Percentiles rank a stretch among this genome's conserved stretches.
These are phyloP conservation scores for Agrotis clavis DNA, from an alignment of 2,888 invertebrate genomes.

Conservation along the genomic window DNA sequence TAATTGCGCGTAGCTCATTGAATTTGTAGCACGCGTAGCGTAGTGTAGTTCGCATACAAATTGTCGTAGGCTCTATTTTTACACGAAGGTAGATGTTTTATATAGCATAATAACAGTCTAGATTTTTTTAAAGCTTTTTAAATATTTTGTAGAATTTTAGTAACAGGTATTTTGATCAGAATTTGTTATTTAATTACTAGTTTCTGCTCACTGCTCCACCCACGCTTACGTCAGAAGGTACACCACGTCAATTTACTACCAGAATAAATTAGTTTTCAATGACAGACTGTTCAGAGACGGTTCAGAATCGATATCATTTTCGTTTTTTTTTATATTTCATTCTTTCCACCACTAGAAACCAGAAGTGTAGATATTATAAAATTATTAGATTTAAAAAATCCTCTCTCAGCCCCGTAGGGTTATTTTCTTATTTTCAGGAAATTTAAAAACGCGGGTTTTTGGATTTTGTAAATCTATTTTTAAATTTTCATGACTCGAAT, in stretches of 20 bases:
- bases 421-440: no score
- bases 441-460: no score
- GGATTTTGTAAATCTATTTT: no score
- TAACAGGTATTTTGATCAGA: background rate
- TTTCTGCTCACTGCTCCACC: background rate
- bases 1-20: conserved; percentile 58
- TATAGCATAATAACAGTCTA: conserved; percentile 24
- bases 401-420: no score
- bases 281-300: no score
- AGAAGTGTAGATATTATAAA: no score
- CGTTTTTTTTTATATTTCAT: no score
- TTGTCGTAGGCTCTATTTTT: conserved; percentile 48
- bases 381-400: no score
- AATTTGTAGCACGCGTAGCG: conserved; percentile 58
- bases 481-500: no score
- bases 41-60: conserved; percentile 53
- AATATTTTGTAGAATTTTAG: background rate
- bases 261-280: no score
- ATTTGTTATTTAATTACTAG: background rate
- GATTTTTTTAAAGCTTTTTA: background rate
- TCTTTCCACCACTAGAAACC: no score
- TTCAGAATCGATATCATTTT: no score
- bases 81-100: conserved; percentile 21
- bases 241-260: background rate
- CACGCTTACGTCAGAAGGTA: background rate